These are phyloP conservation scores for Tanaodytes sp. DNA, from an alignment of 2,888 invertebrate genomes.

Conservation along the genomic window DNA sequence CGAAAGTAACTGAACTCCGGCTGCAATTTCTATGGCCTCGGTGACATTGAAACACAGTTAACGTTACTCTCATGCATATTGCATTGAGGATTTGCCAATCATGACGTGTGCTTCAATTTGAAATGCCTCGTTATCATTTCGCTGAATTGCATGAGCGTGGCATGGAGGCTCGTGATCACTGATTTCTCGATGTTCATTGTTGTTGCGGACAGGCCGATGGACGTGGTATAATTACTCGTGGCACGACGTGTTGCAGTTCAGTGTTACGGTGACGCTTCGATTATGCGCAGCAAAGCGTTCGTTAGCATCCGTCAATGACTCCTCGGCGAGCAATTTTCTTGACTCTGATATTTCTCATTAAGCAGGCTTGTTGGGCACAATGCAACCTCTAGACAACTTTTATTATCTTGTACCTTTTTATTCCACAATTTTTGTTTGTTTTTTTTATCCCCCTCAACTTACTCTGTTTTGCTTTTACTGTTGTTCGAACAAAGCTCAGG, in stretches of 20 bases:
- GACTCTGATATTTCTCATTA: slow-evolving; percentile 33
- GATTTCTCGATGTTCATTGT: slow-evolving; percentile 49
- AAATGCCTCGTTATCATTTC: slow-evolving; percentile 68
- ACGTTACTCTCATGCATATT: slow-evolving; percentile 8
- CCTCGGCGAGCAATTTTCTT: slow-evolving; percentile 25
- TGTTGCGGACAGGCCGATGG: slow-evolving; percentile 52
- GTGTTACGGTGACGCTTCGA: slow-evolving; percentile 69
- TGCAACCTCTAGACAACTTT: slow-evolving; percentile 4
- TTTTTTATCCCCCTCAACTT: too few species aligned
- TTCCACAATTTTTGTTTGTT: too few species aligned
- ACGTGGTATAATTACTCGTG: slow-evolving; percentile 59
- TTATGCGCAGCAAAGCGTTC: slow-evolving; percentile 69
- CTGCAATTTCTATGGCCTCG: slow-evolving; percentile 1
- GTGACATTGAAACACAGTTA: slow-evolving; percentile 3
- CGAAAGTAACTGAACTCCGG: too few species aligned
- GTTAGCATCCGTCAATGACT: slow-evolving; percentile 59
- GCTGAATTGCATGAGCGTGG: slow-evolving; percentile 64
- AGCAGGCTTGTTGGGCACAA: slow-evolving; percentile 11
- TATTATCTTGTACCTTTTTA: background rate
- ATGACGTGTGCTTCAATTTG: slow-evolving; percentile 53
- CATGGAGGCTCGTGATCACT: slow-evolving; percentile 47
- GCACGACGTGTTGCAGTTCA: slow-evolving; percentile 60
- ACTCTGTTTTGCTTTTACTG: too few species aligned
- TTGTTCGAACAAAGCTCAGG: too few species aligned
- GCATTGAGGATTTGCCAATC: slow-evolving; percentile 41